These are phyloP conservation scores for Holacanthus passer DNA, from an alignment of 2,113 vertebrate genomes.

Conservation along the genomic window DNA sequence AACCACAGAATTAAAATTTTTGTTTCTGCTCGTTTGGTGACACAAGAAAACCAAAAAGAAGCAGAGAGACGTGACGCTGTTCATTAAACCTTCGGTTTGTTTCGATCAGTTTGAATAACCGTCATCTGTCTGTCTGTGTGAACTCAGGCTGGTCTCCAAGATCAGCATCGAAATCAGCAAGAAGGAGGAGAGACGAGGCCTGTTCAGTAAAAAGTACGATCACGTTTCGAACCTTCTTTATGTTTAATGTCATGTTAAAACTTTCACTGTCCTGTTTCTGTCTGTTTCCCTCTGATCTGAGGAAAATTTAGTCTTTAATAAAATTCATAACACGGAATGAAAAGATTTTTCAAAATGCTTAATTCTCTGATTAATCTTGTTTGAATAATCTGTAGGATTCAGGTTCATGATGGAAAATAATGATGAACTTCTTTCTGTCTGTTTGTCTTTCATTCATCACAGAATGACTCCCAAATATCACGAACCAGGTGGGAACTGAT, in stretches of 20 bases:
- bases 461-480: conserved; percentile 62
- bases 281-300: too few relatives aligned
- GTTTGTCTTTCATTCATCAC: conserved; percentile 1
- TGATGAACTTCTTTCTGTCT: background rate
- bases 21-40: too few relatives aligned
- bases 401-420: background rate
- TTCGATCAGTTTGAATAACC: conserved; percentile 5
- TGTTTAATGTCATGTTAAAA: too few relatives aligned
- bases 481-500: conserved; percentile 79
- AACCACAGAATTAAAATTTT: too few relatives aligned
- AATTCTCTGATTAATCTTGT: too few relatives aligned
- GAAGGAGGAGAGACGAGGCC: conserved; percentile 87
- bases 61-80: too few relatives aligned
- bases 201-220: conserved; percentile 86
- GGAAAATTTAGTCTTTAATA: too few relatives aligned
- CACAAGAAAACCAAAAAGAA: too few relatives aligned
- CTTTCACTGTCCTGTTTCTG: too few relatives aligned
- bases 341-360: too few relatives aligned
- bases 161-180: conserved; percentile 91
- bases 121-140: background rate
- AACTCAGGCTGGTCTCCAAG: conserved; percentile 89
- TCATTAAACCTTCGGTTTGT: too few relatives aligned
- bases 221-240: background rate
- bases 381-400: background rate
- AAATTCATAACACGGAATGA: too few relatives aligned